Percentiles rank a stretch among this genome's conserved stretches.
phyloP scores from a whole-genome alignment of 2,888 invertebrate genomes.

The Calliopum simillimum region DNA sequence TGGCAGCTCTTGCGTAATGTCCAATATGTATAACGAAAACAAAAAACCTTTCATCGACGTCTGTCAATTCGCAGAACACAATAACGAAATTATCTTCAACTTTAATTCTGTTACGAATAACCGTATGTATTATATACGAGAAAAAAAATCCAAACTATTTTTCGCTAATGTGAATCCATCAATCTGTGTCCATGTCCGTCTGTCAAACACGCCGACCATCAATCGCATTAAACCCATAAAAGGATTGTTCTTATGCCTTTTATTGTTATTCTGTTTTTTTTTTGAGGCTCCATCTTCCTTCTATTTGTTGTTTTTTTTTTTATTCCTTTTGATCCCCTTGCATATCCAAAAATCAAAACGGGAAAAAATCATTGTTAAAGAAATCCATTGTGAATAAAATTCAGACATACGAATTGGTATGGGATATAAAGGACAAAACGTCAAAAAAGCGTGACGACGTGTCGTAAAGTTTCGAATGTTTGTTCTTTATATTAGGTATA shows the following conservation, averaged over 20 bases:
- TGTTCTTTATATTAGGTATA: not conserved
- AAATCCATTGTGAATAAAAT: constrained; percentile 53
- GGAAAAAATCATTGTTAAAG: not conserved
- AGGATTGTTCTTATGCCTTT: constrained; percentile 54
- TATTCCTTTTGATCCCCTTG: constrained; percentile 44
- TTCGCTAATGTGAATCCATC: constrained; percentile 60
- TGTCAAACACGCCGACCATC: constrained; percentile 64
- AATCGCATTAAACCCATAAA: constrained; percentile 63
- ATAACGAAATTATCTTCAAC: constrained; percentile 15
- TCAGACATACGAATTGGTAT: constrained; percentile 43
- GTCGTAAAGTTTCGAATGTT: constrained; percentile 55
- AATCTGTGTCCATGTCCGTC: constrained; percentile 60
- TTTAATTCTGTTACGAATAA: too few relatives aligned
- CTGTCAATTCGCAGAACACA: constrained; percentile 27
- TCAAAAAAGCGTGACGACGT: constrained; percentile 63
- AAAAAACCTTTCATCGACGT: constrained; percentile 11
- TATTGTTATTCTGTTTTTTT: constrained; percentile 38
- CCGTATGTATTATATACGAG: not conserved
- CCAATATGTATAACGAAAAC: not conserved
- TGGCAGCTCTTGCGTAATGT: too few relatives aligned
- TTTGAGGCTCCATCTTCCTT: constrained; percentile 34
- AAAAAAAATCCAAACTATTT: not conserved
- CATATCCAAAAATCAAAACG: constrained; percentile 17
- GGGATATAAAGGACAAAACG: constrained; percentile 55
- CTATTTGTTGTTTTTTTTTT: constrained; percentile 40